These are phyloP conservation scores for Babylonia areolata DNA, from an alignment of 1,140 invertebrate species.

Conservation along the genomic window DNA sequence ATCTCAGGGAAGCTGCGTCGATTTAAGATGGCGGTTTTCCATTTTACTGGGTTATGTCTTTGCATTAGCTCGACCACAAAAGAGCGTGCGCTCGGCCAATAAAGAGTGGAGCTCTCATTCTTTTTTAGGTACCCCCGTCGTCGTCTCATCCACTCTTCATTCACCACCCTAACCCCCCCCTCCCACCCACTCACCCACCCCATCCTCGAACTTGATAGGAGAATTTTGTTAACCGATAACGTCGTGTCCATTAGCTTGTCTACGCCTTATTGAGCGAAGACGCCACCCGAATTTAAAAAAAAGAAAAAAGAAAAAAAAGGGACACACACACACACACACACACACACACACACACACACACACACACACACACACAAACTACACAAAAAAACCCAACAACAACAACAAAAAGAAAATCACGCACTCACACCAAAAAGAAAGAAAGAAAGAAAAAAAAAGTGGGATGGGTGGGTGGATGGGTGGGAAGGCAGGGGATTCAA, in stretches of 20 bases:
- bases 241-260: conserved; percentile 5
- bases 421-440: too few relatives aligned
- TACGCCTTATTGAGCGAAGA: conserved; percentile 18
- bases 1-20: conserved; percentile 22
- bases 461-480: too few relatives aligned
- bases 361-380: too few relatives aligned
- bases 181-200: too few relatives aligned
- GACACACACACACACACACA: not conserved
- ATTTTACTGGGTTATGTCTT: conserved; percentile 15
- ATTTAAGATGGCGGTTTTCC: conserved; percentile 26
- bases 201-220: not conserved
- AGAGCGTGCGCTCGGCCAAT: conserved; percentile 24
- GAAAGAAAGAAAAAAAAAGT: too few relatives aligned
- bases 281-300: conserved; percentile 2
- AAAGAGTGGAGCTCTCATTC: not conserved
- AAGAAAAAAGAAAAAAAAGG: not conserved
- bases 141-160: too few relatives aligned
- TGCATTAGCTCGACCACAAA: conserved; percentile 20
- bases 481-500: not conserved
- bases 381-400: too few relatives aligned
- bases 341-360: not conserved
- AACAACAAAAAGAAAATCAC: not conserved
- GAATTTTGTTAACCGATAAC: conserved; percentile 13
- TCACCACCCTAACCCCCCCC: too few relatives aligned
- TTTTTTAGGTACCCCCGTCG: not conserved